Conservation (phyloP, 1,140 invertebrate species). For the Yoshiicerus persimilis region DNA sequence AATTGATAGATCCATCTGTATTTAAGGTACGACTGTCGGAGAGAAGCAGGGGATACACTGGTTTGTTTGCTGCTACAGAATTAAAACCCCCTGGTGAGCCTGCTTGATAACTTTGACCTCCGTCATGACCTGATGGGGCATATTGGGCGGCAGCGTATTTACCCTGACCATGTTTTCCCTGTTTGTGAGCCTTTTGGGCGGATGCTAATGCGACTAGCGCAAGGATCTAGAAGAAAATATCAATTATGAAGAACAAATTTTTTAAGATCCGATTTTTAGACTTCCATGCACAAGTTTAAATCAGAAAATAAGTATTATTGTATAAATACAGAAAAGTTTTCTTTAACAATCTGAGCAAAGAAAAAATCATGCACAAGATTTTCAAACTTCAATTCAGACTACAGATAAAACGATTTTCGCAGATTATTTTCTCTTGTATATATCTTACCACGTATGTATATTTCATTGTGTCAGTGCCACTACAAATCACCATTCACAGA, state of each 20-base stretch:
- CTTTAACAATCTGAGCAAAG: not conserved
- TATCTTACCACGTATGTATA: not conserved
- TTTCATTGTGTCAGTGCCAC: not conserved
- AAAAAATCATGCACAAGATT: not conserved
- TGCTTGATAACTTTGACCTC: not conserved
- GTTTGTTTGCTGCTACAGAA: slow-evolving; percentile 17
- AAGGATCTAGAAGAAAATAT: slow-evolving; percentile 25
- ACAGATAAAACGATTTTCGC: not conserved
- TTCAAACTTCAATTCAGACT: no score
- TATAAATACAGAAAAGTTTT: no score
- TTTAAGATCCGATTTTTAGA: not conserved
- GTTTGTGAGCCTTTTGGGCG: slow-evolving; percentile 33
- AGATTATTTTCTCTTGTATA: not conserved
- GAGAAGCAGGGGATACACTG: slow-evolving; percentile 39
- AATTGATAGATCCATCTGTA: slow-evolving; percentile 47
- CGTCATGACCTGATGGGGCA: not conserved
- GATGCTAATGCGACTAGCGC: slow-evolving; percentile 17
- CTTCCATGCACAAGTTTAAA: not conserved
- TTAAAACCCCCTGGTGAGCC: not conserved
- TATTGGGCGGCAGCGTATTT: not conserved
- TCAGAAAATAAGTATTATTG: no score
- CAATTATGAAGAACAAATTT: not conserved
- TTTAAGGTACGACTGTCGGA: slow-evolving; percentile 45
- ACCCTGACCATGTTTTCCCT: not conserved
- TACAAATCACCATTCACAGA: not conserved